phyloP scores from a whole-genome alignment of 2,797 vertebrate species.

The Emydoidea blandingii region DNA sequence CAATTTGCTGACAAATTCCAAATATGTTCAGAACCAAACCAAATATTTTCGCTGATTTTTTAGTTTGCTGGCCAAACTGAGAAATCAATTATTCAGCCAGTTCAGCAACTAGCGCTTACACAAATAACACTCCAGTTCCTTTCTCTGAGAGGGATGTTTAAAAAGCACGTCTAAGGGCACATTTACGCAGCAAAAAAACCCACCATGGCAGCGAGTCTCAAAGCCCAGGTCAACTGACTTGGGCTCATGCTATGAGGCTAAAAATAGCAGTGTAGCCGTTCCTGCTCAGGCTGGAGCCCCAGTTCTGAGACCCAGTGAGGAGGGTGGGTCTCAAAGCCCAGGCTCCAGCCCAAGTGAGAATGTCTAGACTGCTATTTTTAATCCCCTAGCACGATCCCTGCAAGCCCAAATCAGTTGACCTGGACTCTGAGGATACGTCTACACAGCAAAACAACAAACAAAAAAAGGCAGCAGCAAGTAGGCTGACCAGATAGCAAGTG shows the following conservation, averaged over 20 bases:
- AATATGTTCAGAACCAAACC: background rate
- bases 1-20: background rate
- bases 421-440: background rate
- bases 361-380: background rate
- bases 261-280: background rate
- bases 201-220: background rate
- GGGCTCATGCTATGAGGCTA: background rate
- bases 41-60: background rate
- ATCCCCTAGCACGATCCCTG: background rate
- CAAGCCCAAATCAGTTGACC: background rate
- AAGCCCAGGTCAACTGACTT: background rate
- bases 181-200: background rate
- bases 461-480: background rate
- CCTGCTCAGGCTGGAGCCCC: background rate
- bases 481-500: no score
- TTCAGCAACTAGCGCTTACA: background rate
- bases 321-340: background rate
- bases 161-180: background rate
- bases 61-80: background rate
- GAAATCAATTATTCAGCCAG: background rate
- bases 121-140: background rate
- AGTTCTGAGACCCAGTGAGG: no score
- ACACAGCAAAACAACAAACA: background rate
- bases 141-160: background rate
- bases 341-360: background rate